Conservation (phyloP, 64 coral and sea anemone genomes). For the Montipora cactus region DNA sequence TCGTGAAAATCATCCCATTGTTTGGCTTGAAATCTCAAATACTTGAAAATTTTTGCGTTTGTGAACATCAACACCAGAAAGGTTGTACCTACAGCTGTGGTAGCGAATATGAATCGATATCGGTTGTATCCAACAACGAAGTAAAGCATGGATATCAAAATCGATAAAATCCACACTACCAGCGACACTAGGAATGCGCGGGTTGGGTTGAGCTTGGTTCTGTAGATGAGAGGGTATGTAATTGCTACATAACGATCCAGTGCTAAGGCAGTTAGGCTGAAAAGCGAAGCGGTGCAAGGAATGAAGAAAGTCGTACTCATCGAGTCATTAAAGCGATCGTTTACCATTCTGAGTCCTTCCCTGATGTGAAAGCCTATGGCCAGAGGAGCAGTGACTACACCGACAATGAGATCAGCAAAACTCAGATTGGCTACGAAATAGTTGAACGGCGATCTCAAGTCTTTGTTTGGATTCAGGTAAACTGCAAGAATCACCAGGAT, state of each 20-base stretch:
- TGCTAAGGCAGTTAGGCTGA: constrained; percentile 78
- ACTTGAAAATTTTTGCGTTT: constrained; percentile 68
- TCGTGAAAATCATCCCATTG: constrained; percentile 62
- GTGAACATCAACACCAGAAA: constrained; percentile 79
- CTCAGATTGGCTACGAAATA: constrained; percentile 73
- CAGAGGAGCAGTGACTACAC: not conserved
- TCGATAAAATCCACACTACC: constrained; percentile 67
- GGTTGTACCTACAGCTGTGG: constrained; percentile 76
- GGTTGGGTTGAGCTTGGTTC: constrained; percentile 31
- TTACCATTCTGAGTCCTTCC: constrained; percentile 36
- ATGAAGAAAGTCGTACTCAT: constrained; percentile 83
- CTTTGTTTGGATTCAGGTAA: constrained; percentile 61
- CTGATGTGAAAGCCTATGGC: constrained; percentile 4
- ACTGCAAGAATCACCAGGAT: constrained; percentile 64
- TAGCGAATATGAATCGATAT: constrained; percentile 84
- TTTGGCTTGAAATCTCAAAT: constrained; percentile 29
- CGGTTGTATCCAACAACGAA: constrained; percentile 79
- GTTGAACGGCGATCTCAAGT: constrained; percentile 75
- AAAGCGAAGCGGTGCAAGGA: constrained; percentile 79
- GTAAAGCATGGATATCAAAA: constrained; percentile 75
- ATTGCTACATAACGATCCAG: constrained; percentile 82
- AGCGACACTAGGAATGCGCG: constrained; percentile 41
- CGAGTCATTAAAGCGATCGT: not conserved
- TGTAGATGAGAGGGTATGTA: constrained; percentile 71
- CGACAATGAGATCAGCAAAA: constrained; percentile 70